These are phyloP conservation scores for Synodontis membranacea DNA, from an alignment of 2,113 vertebrate genomes.

Conservation along the genomic window DNA sequence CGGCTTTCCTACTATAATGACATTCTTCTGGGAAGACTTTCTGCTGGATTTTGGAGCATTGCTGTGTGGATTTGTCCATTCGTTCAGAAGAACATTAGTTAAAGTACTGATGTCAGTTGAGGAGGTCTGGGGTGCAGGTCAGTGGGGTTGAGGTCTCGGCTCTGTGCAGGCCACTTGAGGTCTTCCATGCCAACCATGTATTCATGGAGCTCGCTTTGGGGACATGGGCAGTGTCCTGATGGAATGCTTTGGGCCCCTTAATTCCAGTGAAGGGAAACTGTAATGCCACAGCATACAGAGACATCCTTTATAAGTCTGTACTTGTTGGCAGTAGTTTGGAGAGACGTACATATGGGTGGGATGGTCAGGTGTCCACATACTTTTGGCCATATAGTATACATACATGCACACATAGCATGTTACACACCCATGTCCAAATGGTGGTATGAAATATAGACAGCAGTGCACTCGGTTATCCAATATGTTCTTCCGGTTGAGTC, in stretches of 20 bases:
- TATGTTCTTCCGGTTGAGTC: constrained; percentile 97
- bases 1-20: not conserved
- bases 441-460: constrained; percentile 98
- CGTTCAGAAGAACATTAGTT: not conserved
- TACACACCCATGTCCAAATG: constrained; percentile 91
- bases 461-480: constrained; percentile 97
- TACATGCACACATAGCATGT: not conserved
- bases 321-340: not conserved
- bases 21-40: not conserved
- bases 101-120: not conserved
- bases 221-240: not conserved
- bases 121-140: not conserved
- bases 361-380: not conserved
- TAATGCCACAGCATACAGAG: not conserved
- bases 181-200: not conserved
- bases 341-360: not conserved
- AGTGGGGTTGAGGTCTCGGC: not conserved
- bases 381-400: not conserved
- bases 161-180: not conserved
- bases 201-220: not conserved
- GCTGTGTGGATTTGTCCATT: not conserved
- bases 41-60: not conserved
- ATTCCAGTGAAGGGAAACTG: not conserved
- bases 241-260: not conserved
- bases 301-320: not conserved